Percentiles rank a stretch among this genome's conserved stretches.
phyloP scores from a whole-genome alignment of 2,113 vertebrate species.

The Macrotis lagotis region DNA sequence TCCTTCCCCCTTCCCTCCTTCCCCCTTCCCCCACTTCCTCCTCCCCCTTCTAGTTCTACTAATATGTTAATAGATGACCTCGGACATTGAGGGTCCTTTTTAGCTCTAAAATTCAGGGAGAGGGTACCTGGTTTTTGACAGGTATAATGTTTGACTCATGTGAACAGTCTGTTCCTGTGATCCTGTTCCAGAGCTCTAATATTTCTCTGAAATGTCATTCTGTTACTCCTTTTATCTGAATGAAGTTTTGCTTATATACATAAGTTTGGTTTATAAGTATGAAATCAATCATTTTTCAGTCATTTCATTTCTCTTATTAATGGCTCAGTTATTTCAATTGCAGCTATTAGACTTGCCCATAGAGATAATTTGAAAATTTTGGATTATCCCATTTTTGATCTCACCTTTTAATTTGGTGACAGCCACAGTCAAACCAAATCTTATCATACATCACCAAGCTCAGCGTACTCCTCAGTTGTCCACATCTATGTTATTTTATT shows the following conservation, averaged over 20 bases:
- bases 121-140: not conserved
- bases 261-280: not conserved
- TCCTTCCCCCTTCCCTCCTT: too few species aligned
- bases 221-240: not conserved
- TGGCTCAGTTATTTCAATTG: not conserved
- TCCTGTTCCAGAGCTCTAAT: not conserved
- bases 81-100: not conserved
- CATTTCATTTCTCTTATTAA: not conserved
- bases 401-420: constrained; percentile 7
- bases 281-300: not conserved
- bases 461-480: not conserved
- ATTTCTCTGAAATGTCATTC: not conserved
- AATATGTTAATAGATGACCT: not conserved
- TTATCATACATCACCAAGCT: not conserved
- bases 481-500: not conserved
- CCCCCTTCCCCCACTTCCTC: too few species aligned
- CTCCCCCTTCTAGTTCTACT: constrained; percentile 5
- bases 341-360: not conserved
- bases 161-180: not conserved
- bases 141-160: not conserved
- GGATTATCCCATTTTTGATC: not conserved
- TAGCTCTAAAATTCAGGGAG: not conserved
- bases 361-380: constrained; percentile 28
- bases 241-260: not conserved
- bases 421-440: not conserved